Percentiles rank a stretch among this genome's conserved stretches.
These are phyloP conservation scores for Unio pictorum DNA, from an alignment of 2,888 invertebrate genomes.

Conservation along the genomic window DNA sequence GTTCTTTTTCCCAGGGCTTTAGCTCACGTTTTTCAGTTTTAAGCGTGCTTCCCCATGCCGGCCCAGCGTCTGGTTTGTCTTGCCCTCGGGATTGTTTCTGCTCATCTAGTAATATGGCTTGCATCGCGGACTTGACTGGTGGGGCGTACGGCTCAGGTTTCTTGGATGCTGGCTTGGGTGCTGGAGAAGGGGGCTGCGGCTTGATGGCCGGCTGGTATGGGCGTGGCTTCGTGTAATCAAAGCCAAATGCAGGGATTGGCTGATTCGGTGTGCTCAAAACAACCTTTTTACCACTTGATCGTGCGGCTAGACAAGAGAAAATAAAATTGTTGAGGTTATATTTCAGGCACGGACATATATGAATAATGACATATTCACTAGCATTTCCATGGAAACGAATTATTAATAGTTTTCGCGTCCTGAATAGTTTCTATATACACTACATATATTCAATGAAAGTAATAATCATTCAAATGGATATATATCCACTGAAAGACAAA, in stretches of 20 bases:
- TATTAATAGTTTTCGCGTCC: too few species aligned
- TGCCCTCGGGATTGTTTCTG: slow-evolving; percentile 3
- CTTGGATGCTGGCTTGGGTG: slow-evolving; percentile 11
- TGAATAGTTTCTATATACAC: too few species aligned
- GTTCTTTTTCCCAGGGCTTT: slow-evolving; percentile 47
- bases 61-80: slow-evolving; percentile 22
- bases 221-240: slow-evolving; percentile 38
- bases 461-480: too few species aligned
- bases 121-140: slow-evolving; percentile 29
- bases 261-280: background rate
- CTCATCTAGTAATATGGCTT: background rate
- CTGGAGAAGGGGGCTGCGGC: slow-evolving; percentile 20
- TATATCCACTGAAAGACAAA: too few species aligned
- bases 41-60: slow-evolving; percentile 54
- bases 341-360: too few species aligned
- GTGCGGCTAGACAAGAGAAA: too few species aligned
- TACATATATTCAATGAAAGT: too few species aligned
- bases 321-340: too few species aligned
- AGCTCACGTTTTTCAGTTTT: slow-evolving; percentile 28
- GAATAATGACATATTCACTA: too few species aligned
- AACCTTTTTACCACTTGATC: too few species aligned
- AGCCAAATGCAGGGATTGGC: slow-evolving; percentile 30
- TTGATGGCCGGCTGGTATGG: slow-evolving; percentile 11
- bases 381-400: too few species aligned
- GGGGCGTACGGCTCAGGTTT: slow-evolving; percentile 19